Percentiles rank a stretch among this genome's conserved stretches.
phyloP scores from a whole-genome alignment of 2,113 vertebrate species.

The Pollachius pollachius region DNA sequence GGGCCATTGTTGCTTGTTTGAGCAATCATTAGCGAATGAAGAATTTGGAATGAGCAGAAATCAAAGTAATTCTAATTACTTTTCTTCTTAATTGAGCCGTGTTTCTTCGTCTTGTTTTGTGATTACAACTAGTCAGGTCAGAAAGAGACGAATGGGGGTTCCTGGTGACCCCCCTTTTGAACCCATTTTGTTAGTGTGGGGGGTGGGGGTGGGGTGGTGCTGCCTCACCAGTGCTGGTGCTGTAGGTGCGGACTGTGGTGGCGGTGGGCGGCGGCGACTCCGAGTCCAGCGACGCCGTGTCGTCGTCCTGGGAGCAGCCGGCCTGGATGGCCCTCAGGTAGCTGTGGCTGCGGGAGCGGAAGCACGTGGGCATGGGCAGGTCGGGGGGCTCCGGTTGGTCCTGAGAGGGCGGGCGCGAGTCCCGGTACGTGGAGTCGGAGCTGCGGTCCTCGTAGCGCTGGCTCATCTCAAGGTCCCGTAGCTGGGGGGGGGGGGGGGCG shows the following conservation, averaged over 20 bases:
- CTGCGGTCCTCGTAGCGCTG: conserved; percentile 87
- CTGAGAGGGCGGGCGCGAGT: conserved; percentile 79
- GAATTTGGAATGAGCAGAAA: too few relatives aligned
- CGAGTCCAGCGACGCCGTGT: conserved; percentile 88
- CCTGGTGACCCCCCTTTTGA: too few relatives aligned
- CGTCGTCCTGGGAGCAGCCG: conserved; percentile 96
- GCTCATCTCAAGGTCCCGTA: conserved; percentile 83
- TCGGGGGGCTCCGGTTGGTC: conserved; percentile 83
- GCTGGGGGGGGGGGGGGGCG: conserved; percentile 62
- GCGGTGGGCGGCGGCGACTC: conserved; percentile 86
- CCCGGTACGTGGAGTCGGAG: conserved; percentile 86
- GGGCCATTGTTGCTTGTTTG: too few relatives aligned
- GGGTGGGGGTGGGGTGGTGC: not conserved
- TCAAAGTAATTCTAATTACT: too few relatives aligned
- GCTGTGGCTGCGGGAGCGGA: conserved; percentile 98
- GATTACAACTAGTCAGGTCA: too few relatives aligned
- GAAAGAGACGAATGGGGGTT: too few relatives aligned
- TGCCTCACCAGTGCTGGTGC: conserved; percentile 88
- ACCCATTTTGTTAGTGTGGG: too few relatives aligned
- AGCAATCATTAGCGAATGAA: too few relatives aligned
- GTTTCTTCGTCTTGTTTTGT: too few relatives aligned
- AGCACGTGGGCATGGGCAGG: conserved; percentile 91
- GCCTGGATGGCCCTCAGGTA: conserved; percentile 99
- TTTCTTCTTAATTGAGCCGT: too few relatives aligned
- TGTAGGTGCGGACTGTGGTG: conserved; percentile 89